Evolutionary conservation across 37 sponge, comb jelly and placozoan species (phyloP).

Genomic region (Hexactinellida sp.): DNA sequence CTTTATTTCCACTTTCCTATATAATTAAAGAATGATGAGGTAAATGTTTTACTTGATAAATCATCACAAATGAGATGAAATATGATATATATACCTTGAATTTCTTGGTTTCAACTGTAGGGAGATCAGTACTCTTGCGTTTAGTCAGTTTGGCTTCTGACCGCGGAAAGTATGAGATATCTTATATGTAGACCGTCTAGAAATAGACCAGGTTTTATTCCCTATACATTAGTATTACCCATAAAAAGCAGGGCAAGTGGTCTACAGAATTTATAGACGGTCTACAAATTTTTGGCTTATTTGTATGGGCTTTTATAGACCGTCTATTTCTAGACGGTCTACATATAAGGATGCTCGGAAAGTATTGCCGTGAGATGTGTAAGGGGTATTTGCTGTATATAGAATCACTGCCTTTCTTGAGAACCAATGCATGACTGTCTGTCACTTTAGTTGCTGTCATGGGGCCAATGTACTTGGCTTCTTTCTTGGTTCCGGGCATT

Average conservation of each 20-base stretch:
- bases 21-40: neutral
- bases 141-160: neutral
- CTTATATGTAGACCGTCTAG: too few species aligned
- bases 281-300: too few species aligned
- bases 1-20: neutral
- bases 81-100: neutral
- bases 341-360: too few species aligned
- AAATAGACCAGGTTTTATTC: too few species aligned
- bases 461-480: neutral
- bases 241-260: too few species aligned
- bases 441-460: neutral
- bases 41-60: neutral
- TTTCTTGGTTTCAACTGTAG: neutral
- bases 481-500: conserved; percentile 1
- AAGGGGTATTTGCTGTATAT: neutral
- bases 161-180: too few species aligned
- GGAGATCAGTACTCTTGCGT: neutral
- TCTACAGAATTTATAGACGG: too few species aligned
- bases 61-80: neutral
- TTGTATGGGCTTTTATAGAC: too few species aligned
- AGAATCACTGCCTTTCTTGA: neutral
- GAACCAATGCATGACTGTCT: conserved; percentile 7
- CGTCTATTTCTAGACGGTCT: too few species aligned
- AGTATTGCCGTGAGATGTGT: neutral
- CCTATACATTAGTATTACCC: too few species aligned